phyloP scores from a whole-genome alignment of 2,797 vertebrate genomes.

The Scarus forsteni region DNA sequence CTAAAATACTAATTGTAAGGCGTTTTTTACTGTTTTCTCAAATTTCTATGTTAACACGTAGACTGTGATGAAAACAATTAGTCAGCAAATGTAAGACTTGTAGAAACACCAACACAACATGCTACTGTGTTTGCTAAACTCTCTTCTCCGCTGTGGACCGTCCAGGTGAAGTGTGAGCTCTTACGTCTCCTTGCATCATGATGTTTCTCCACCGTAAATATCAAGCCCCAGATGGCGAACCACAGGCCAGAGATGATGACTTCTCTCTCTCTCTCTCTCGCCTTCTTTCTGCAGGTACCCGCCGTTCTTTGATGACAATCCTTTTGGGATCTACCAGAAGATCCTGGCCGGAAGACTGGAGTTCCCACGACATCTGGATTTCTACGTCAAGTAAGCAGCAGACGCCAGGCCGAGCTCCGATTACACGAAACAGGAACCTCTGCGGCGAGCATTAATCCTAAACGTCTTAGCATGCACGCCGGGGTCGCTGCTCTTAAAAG shows the following conservation, averaged over 20 bases:
- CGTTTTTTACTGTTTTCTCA: no score
- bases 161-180: background rate
- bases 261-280: slow-evolving; percentile 7
- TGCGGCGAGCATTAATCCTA: background rate
- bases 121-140: slow-evolving; percentile 19
- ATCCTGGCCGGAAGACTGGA: slow-evolving; percentile 96
- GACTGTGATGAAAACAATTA: no score
- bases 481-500: background rate
- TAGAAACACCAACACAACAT: slow-evolving; percentile 20
- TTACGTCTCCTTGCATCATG: slow-evolving; percentile 47
- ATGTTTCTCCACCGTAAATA: slow-evolving; percentile 7
- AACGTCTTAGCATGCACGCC: background rate
- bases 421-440: background rate
- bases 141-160: background rate
- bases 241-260: background rate
- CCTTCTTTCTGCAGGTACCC: slow-evolving; percentile 85
- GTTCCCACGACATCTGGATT: slow-evolving; percentile 96
- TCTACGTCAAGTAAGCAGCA: slow-evolving; percentile 92
- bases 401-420: background rate
- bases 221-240: background rate
- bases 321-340: slow-evolving; percentile 98
- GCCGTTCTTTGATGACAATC: slow-evolving; percentile 98
- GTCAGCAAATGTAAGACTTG: no score
- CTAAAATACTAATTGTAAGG: no score
- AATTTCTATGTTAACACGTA: no score